These are phyloP conservation scores for Malthinus seriepunctatus DNA, from an alignment of 2,888 invertebrate genomes.

Conservation along the genomic window DNA sequence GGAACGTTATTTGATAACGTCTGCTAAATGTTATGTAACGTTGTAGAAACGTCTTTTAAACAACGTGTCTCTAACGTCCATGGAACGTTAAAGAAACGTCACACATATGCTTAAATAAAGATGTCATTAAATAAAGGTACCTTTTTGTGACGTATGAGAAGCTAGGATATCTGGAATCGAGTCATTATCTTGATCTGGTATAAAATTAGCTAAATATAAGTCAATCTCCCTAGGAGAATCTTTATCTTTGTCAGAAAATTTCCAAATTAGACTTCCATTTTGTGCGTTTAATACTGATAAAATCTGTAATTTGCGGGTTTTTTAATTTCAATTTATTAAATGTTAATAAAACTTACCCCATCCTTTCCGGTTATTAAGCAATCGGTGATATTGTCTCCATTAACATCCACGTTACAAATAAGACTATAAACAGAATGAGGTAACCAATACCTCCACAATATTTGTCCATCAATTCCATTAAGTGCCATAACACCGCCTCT, in stretches of 20 bases:
- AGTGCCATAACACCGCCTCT: slow-evolving; percentile 76
- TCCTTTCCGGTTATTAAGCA: slow-evolving; percentile 74
- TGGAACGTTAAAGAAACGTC: too few relatives aligned
- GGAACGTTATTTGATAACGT: too few relatives aligned
- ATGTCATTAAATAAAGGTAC: slow-evolving; percentile 28
- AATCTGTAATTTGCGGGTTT: slow-evolving; percentile 52
- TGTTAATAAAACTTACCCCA: slow-evolving; percentile 60
- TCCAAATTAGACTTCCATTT: slow-evolving; percentile 71
- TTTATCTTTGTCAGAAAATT: slow-evolving; percentile 57
- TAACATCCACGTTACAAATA: slow-evolving; percentile 73
- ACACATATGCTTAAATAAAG: not conserved
- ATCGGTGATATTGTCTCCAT: slow-evolving; percentile 69
- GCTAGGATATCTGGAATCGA: slow-evolving; percentile 70
- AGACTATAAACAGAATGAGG: slow-evolving; percentile 73
- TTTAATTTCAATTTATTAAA: not conserved
- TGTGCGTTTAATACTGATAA: slow-evolving; percentile 68
- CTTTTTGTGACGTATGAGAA: slow-evolving; percentile 64
- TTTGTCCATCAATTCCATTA: slow-evolving; percentile 71
- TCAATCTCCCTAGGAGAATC: slow-evolving; percentile 55
- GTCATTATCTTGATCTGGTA: slow-evolving; percentile 72
- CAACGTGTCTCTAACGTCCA: too few relatives aligned
- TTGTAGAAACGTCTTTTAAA: too few relatives aligned
- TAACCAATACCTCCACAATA: slow-evolving; percentile 76
- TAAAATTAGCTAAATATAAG: slow-evolving; percentile 71
- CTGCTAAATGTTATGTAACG: too few relatives aligned